phyloP scores from a whole-genome alignment of 2,888 invertebrate genomes.

The Perizoma flavofasciatum region DNA sequence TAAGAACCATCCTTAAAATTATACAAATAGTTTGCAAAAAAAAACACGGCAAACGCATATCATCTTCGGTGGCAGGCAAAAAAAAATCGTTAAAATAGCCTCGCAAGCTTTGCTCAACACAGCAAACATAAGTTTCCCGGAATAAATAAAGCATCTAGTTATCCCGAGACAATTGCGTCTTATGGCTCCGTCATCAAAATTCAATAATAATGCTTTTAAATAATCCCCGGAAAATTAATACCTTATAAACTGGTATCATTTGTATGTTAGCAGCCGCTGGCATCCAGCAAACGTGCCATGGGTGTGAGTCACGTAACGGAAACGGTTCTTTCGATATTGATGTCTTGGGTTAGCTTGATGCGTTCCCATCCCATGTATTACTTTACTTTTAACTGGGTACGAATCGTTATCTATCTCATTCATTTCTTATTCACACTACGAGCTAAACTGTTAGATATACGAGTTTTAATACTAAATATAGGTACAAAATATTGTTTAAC shows the following conservation, averaged over 20 bases:
- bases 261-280: constrained; percentile 75
- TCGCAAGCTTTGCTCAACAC: no score
- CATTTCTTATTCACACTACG: constrained; percentile 16
- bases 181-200: constrained; percentile 21
- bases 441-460: constrained; percentile 3
- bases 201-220: constrained; percentile 42
- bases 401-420: constrained; percentile 20
- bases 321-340: constrained; percentile 76
- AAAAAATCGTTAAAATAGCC: no score
- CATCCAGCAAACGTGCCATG: constrained; percentile 73
- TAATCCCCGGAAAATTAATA: constrained; percentile 63
- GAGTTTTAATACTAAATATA: constrained; percentile 40
- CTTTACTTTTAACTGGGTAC: constrained; percentile 40
- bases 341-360: constrained; percentile 62
- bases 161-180: constrained; percentile 7
- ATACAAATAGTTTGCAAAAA: no score
- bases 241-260: constrained; percentile 60
- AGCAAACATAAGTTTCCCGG: no score
- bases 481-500: constrained; percentile 44
- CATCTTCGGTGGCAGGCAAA: no score
- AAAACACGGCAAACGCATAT: no score
- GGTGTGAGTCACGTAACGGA: constrained; percentile 82
- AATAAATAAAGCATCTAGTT: constrained; percentile 2
- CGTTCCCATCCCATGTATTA: constrained; percentile 68
- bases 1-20: no score